Evolutionary conservation across 2,797 vertebrate species (phyloP).

Genomic region (Lemur catta): DNA sequence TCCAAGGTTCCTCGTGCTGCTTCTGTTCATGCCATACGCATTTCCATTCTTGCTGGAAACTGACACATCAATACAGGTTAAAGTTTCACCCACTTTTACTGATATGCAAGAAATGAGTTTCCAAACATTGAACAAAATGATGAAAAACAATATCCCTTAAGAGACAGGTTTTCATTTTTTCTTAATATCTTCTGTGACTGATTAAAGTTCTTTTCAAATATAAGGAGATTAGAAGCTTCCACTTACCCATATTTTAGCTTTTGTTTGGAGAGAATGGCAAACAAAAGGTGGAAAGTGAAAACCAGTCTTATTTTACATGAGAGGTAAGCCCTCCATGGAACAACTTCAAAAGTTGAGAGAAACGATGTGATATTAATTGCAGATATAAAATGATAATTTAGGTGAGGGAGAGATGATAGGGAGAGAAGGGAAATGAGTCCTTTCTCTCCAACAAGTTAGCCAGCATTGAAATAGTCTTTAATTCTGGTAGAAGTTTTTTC

Average conservation of each 20-base stretch:
- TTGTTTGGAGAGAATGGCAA: slow-evolving; percentile 33
- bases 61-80: slow-evolving; percentile 48
- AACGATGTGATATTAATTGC: slow-evolving; percentile 65
- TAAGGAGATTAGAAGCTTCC: slow-evolving; percentile 56
- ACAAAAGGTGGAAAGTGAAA: background rate
- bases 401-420: fast-evolving
- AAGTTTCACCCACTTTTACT: slow-evolving; percentile 54
- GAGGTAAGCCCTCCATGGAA: background rate
- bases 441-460: slow-evolving; percentile 40
- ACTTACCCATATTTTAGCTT: background rate
- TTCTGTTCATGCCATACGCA: slow-evolving; percentile 60
- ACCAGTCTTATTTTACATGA: background rate
- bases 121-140: background rate
- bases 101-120: slow-evolving; percentile 53
- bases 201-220: slow-evolving; percentile 57
- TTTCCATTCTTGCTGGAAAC: slow-evolving; percentile 63
- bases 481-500: slow-evolving; percentile 59
- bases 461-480: slow-evolving; percentile 71
- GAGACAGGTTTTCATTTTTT: background rate
- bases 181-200: slow-evolving; percentile 25
- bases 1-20: slow-evolving; percentile 44
- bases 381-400: slow-evolving; percentile 39
- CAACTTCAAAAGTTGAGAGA: slow-evolving; percentile 57
- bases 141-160: background rate
- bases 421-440: slow-evolving; percentile 35